Base-by-base conservation (phyloP, 2,113 vertebrate species). In the Apus apus region DNA sequence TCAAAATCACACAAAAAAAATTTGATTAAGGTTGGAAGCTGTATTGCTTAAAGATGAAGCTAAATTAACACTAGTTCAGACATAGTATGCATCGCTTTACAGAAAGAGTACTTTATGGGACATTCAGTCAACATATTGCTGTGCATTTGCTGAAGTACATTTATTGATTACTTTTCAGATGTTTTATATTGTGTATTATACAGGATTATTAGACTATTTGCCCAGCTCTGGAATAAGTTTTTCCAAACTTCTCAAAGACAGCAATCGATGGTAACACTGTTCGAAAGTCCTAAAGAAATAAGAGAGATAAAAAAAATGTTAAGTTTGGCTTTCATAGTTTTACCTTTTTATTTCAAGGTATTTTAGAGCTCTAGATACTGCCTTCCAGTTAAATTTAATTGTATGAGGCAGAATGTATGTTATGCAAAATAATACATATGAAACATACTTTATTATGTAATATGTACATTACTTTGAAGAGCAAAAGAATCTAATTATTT, bases 221-320 rank as follows among this genome's bases (percentile, higher is more conserved):
- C 30, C 98, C 98, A 93, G 98, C 64, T 87, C 97, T 98, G 87
- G 98, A 99, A 94, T 98, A 98, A 25, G 96, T 89, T 94, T 97
- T 97, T 90, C 98, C 98, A 94, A 98, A 98, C 78, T 98, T 98
- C 45, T 98, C 98, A 11, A 98, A 99, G 83, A 98, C 94, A n/a
- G 92, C 87, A 92, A 98, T 97, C 1, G 98, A 95, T 73, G 98
- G 96, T 50, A 98, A 97, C 40, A 98, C 87, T 7, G 97, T 98
- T 94, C 98, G 97, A 92, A 99, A 99, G 70, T 98, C 97, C 99
- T 99, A 97, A 86, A 97, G 64, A 71, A 96, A 95, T 85, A 60
- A 91, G 5, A 94, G 29, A 97, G 70, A 96, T 27, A 95, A 82
- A 83, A 95, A 74, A 84, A 26, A 13, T 5, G 1, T 87, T 75